Evolutionary conservation across 2,113 vertebrate species (phyloP), one percentile per base, ranked within the genome.

Genomic region (Ictalurus furcatus): DNA sequence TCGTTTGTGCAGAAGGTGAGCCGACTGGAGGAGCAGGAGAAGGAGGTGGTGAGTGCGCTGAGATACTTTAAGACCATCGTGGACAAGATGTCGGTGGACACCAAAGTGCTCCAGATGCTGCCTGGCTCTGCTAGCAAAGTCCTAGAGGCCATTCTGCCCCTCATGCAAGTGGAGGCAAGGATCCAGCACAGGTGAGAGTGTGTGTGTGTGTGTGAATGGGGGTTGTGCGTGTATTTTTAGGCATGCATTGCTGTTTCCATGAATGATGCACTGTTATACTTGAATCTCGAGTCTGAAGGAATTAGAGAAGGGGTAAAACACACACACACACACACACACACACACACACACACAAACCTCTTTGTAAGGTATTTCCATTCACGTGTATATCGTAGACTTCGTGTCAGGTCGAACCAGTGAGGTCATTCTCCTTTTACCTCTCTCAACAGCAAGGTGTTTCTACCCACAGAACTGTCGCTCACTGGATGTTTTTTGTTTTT

Each of bases 61-160:
- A 97, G 97, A 89, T 99, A 99, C 94, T 99, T 99, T 89, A 99
- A 99, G 96, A 98, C 98, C 56, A 99, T 99, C 71, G 98, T 99
- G 92, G 98, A 99, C 95, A 99, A 99, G 93, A 99, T 99, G 98
- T 97, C 96, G 0, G 96, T 99, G 76, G 98, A 99, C 91, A 97
- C 97, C 94, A 99, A 99, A 90, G 98, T 99, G 0, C 91, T 99
- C 84, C 98, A 99, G 94, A 99, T 99, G 98, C 97, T 99, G 25
- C 98, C 98, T 0, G 98, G 98, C 30, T 99, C 98, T 0, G 98
- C 98, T 89, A 99, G 97, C 93, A 99, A 98, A 93, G 97, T 99
- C 56, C 96, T 99, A 80, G 98, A 99, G 92, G 98, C 98, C 92
- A 97, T 99, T 91, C 93, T 99, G 74, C 98, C 98, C 12, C 92